Conservation (phyloP, 2,113 vertebrate genomes). For the Felis catus region F.catus_Fca126_mat1.0 CM031417.1:62548501-62549000, state of each 20-base stretch:
- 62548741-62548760: background rate
- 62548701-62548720: background rate
- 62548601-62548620: too few species aligned
- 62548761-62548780: slow-evolving; percentile 6
- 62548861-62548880: background rate
- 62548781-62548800: background rate
- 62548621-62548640: too few species aligned
- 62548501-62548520: too few species aligned
- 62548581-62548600: too few species aligned
- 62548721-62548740: background rate
- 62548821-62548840: background rate
- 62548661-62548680: background rate
- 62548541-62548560: too few species aligned
- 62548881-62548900: background rate
- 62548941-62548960: background rate
- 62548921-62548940: background rate
- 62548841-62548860: fast-evolving
- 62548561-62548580: too few species aligned
- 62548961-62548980: fast-evolving
- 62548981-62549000: fast-evolving
- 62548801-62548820: background rate
- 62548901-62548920: background rate
- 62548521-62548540: too few species aligned
- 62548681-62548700: background rate
- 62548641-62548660: too few species aligned